Evolutionary conservation across 2,113 vertebrate genomes (phyloP), one percentile per base, ranked within the genome.

Genomic region (Grammomys surdaster): DNA sequence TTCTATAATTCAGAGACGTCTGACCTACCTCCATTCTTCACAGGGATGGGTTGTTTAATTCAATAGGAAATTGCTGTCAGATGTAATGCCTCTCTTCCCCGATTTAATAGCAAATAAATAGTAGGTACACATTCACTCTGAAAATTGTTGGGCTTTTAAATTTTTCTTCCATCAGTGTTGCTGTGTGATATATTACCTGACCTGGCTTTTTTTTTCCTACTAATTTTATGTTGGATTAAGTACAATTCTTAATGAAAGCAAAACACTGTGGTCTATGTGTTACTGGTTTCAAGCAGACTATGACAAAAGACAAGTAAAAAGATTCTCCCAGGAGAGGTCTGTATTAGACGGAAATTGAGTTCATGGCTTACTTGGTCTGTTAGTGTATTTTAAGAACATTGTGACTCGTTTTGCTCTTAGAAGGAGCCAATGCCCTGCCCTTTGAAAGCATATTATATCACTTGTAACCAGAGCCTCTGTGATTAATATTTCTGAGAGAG

Each of bases 321-420:
- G 60, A 22, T 69, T 70, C 67, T 94, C 31, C 43, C 89, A 60
- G 88, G 46, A 96, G 77, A 95, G 14, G 19, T 22, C 26, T 90
- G 1, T 72, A 63, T 95, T 92, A 65, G 76, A 75, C 95, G n/a
- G 86, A 92, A 95, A 93, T 92, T 92, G 72, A 92, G 22, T 96
- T 93, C 48, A 54, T 90, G 56, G 51, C 58, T 97, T 95, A 65
- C 91, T 92, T 80, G n/a, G 46, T 77, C 31, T 88, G 95, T 92
- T 89, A 90, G 97, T 95, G 54, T 91, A 96, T 94, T 97, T 95
- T 92, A 85, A 94, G 77, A 97, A 96, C 81, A 87, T 96, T 92
- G 65, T 73, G 76, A 92, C 73, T 81, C 92, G 48, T 67, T 65
- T 87, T 89, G 36, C 28, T 95, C 33, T 58, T 86, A 93, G 54